Conservation (phyloP, 2,888 invertebrate species). For the Diarsia dahlii region DNA sequence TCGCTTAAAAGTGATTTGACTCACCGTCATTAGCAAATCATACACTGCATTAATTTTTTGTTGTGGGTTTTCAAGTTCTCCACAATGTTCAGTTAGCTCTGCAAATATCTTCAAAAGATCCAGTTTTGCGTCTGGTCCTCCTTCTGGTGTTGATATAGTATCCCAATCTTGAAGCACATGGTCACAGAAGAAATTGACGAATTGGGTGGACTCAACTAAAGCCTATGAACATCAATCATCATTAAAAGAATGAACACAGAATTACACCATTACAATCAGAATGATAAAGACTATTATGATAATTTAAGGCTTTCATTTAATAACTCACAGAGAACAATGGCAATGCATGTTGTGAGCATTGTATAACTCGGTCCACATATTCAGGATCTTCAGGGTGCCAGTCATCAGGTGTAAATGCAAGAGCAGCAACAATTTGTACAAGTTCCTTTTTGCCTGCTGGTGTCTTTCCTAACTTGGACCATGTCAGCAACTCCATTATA, state of each 20-base stretch:
- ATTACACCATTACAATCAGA: not conserved
- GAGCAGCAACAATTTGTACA: constrained; percentile 95
- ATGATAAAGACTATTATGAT: not conserved
- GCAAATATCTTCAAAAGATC: constrained; percentile 96
- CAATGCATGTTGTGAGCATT: constrained; percentile 96
- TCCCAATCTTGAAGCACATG: constrained; percentile 95
- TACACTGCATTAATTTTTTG: constrained; percentile 94
- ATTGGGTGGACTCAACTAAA: constrained; percentile 96
- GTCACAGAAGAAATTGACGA: constrained; percentile 95
- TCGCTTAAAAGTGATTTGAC: not conserved
- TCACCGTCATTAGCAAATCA: constrained; percentile 93
- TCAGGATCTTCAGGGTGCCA: constrained; percentile 94
- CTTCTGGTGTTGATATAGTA: constrained; percentile 91
- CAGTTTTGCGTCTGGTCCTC: constrained; percentile 92
- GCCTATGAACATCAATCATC: constrained; percentile 89
- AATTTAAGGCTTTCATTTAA: not conserved
- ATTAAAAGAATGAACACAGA: not conserved
- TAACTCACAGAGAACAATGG: constrained; percentile 96
- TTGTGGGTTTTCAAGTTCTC: constrained; percentile 94
- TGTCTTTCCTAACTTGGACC: constrained; percentile 95
- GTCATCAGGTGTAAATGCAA: constrained; percentile 93
- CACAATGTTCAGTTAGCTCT: constrained; percentile 95
- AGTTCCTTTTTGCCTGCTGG: constrained; percentile 96
- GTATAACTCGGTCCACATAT: constrained; percentile 94
- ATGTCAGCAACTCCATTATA: constrained; percentile 96